phyloP scores from a whole-genome alignment of 2,888 invertebrate genomes.

The Leucoma salicis region DNA sequence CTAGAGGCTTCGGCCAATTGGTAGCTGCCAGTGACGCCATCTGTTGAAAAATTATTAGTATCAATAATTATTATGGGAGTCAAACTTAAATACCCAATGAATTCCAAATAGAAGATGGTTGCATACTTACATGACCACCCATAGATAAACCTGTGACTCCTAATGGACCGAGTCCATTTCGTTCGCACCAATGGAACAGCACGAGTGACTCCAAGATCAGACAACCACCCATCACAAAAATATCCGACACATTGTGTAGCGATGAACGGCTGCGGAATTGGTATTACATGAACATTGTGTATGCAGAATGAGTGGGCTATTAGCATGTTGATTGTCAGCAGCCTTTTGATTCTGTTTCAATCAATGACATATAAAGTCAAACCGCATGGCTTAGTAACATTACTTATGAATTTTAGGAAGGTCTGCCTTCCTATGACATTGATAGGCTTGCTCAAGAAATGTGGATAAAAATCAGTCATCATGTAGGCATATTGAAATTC shows the following conservation, averaged over 20 bases:
- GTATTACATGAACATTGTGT: too few species aligned
- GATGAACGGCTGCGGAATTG: slow-evolving; percentile 87
- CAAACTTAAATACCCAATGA: background rate
- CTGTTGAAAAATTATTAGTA: slow-evolving; percentile 66
- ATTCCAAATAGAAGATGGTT: background rate
- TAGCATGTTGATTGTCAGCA: too few species aligned
- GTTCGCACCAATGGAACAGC: slow-evolving; percentile 96
- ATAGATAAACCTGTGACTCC: slow-evolving; percentile 98
- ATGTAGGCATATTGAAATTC: too few species aligned
- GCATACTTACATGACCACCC: slow-evolving; percentile 95
- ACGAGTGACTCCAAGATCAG: slow-evolving; percentile 96
- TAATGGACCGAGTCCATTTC: slow-evolving; percentile 94
- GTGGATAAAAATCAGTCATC: too few species aligned
- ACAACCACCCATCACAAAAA: slow-evolving; percentile 99
- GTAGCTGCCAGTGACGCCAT: slow-evolving; percentile 99
- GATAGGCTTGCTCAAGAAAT: too few species aligned
- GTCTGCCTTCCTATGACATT: too few species aligned
- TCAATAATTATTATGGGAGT: background rate
- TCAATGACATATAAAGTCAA: too few species aligned
- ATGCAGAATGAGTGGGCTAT: too few species aligned
- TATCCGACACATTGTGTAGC: slow-evolving; percentile 96
- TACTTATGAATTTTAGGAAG: too few species aligned
- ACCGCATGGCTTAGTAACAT: too few species aligned
- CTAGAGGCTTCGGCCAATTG: slow-evolving; percentile 96
- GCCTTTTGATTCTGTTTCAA: too few species aligned